Evolutionary conservation across 2,888 invertebrate species (phyloP).

Genomic region (Drymonia ruficornis): DNA sequence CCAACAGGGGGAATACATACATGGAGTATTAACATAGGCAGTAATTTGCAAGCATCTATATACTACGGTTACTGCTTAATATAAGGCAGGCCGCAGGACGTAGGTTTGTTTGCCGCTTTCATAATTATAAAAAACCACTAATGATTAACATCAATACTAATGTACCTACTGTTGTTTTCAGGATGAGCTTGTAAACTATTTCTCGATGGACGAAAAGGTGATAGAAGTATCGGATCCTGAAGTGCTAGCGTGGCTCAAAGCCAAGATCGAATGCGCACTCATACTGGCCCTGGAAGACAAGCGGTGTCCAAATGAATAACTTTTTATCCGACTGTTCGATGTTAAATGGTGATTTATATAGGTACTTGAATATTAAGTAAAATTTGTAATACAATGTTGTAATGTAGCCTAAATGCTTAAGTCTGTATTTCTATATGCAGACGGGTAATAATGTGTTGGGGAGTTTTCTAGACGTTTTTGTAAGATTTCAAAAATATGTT

Average conservation of each 20-base stretch:
- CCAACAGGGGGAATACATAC: no score
- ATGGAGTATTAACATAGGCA: no score
- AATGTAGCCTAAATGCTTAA: slow-evolving; percentile 3
- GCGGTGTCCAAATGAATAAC: slow-evolving; percentile 73
- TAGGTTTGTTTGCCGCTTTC: no score
- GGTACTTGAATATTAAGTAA: neutral
- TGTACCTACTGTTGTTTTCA: slow-evolving; percentile 46
- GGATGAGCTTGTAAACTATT: slow-evolving; percentile 85
- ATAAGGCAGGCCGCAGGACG: no score
- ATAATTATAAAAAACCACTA: no score
- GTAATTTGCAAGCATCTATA: no score
- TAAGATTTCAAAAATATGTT: no score
- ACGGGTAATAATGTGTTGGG: no score
- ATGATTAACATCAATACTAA: no score
- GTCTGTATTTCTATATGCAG: no score
- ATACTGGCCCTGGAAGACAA: slow-evolving; percentile 90
- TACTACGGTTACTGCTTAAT: no score
- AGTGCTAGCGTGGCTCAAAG: slow-evolving; percentile 88
- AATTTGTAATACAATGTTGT: slow-evolving; percentile 3
- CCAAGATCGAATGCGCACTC: slow-evolving; percentile 90
- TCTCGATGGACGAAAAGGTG: slow-evolving; percentile 87
- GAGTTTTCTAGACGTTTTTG: no score
- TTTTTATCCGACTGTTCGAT: neutral
- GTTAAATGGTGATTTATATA: neutral
- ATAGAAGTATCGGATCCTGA: slow-evolving; percentile 87